These are phyloP conservation scores for Thryonomys swinderianus DNA, from an alignment of 2,113 vertebrate species.

Conservation along the genomic window DNA sequence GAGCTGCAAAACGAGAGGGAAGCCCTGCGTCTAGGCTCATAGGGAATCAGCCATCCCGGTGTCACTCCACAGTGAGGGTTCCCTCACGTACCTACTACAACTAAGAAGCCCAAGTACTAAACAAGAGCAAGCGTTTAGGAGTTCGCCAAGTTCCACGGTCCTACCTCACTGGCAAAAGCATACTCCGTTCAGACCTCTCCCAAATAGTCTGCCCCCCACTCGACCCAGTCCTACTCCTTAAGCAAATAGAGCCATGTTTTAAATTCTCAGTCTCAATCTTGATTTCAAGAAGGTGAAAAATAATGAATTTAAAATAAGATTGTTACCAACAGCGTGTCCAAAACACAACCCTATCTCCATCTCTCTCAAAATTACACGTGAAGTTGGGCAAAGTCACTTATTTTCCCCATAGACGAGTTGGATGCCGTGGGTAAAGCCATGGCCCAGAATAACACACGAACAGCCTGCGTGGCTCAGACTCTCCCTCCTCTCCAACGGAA, in stretches of 20 bases:
- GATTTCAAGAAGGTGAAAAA: neutral
- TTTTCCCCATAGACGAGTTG: neutral
- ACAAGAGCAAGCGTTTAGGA: neutral
- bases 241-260: neutral
- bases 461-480: neutral
- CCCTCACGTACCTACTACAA: neutral
- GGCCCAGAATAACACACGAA: neutral
- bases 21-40: too few species aligned
- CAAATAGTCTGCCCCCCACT: neutral
- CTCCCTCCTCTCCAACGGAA: neutral
- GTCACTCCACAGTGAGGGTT: neutral
- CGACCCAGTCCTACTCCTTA: too few species aligned
- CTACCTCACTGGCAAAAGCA: neutral
- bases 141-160: neutral
- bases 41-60: neutral
- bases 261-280: conserved; percentile 28
- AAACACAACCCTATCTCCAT: neutral
- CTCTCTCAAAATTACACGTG: conserved; percentile 38
- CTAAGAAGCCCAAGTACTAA: neutral
- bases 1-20: too few species aligned
- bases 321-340: neutral
- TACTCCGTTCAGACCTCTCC: neutral
- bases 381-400: neutral
- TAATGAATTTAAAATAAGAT: neutral
- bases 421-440: neutral